Evolutionary conservation across 2,797 vertebrate genomes (phyloP).

Genomic region (Pangasius mekongensis): DNA sequence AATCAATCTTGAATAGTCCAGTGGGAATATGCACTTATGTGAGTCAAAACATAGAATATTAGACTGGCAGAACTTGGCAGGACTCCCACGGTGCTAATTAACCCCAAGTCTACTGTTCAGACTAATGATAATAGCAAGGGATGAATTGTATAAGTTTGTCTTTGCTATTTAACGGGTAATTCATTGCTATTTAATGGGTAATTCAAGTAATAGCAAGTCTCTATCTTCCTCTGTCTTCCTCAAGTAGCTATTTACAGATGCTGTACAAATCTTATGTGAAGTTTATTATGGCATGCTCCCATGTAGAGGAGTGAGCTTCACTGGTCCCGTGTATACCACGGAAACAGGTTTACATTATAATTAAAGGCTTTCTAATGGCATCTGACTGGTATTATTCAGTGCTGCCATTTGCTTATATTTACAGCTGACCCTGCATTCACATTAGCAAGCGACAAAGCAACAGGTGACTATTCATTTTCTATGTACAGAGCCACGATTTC

Average conservation of each 20-base stretch:
- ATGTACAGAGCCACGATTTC: not conserved
- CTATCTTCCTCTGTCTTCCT: not conserved
- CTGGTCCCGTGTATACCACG: not conserved
- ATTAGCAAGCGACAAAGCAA: not conserved
- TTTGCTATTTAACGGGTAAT: slow-evolving; percentile 15
- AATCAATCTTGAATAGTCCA: not conserved
- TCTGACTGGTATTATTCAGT: not conserved
- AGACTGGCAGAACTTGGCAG: slow-evolving; percentile 8
- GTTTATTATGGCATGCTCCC: not conserved
- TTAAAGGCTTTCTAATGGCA: not conserved
- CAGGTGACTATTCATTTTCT: not conserved
- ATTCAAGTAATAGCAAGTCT: not conserved
- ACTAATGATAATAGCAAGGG: slow-evolving; percentile 15
- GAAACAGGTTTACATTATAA: not conserved
- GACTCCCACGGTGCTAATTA: slow-evolving; percentile 9
- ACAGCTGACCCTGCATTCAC: not conserved
- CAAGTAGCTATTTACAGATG: not conserved
- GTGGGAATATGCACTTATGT: slow-evolving; percentile 7
- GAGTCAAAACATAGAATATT: not conserved
- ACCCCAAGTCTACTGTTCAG: slow-evolving; percentile 1
- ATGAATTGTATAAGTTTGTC: not conserved
- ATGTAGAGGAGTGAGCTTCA: not conserved
- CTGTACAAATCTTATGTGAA: not conserved
- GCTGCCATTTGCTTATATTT: too few relatives aligned
- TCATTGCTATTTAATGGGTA: not conserved